Evolutionary conservation across 2,113 vertebrate genomes (phyloP).

Genomic region (Abramis brama): DNA sequence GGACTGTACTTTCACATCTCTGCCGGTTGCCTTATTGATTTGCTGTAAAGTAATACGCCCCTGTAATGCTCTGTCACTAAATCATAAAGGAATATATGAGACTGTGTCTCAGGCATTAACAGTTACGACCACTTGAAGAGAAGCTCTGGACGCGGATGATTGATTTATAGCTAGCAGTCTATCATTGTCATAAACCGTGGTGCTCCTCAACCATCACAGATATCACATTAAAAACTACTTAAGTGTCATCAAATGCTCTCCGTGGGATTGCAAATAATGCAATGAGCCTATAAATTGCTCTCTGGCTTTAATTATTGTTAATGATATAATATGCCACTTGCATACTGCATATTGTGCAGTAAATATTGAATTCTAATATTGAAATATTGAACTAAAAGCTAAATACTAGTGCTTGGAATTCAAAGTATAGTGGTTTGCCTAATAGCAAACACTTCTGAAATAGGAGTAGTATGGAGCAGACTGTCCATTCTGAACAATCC

Average conservation of each 20-base stretch:
- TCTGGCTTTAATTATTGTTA: slow-evolving; percentile 4
- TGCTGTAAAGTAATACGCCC: background rate
- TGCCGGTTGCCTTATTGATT: slow-evolving; percentile 10
- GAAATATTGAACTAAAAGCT: background rate
- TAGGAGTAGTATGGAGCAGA: background rate
- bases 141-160: background rate
- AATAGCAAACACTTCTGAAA: background rate
- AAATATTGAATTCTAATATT: background rate
- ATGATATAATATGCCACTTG: background rate
- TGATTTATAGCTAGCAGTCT: background rate
- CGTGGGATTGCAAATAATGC: background rate
- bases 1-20: background rate
- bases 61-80: background rate
- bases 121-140: background rate
- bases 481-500: background rate
- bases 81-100: background rate
- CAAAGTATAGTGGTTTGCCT: background rate
- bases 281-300: background rate
- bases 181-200: background rate
- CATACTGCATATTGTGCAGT: background rate
- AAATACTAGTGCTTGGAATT: background rate
- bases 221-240: slow-evolving; percentile 10
- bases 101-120: background rate
- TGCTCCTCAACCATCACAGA: background rate
- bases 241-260: slow-evolving; percentile 9